Evolutionary conservation across 2,888 invertebrate species (phyloP).

Genomic region (Brenthis ino): DNA sequence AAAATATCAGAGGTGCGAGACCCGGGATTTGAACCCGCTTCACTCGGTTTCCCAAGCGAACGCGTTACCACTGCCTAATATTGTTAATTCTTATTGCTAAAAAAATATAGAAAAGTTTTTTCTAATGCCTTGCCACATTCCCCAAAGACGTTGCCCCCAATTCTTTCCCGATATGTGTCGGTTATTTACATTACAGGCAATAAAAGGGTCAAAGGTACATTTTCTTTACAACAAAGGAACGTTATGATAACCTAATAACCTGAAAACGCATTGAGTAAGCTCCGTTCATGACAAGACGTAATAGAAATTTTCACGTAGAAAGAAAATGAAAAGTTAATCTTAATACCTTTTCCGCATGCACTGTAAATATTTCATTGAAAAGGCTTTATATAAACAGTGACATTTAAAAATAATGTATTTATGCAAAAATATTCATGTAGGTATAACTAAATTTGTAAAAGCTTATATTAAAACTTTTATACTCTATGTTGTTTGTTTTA

Average conservation of each 20-base stretch:
- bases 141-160: conserved; percentile 17
- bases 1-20: too few species aligned
- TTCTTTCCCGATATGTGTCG: conserved; percentile 21
- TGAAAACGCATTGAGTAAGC: conserved; percentile 61
- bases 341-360: conserved; percentile 75
- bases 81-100: too few species aligned
- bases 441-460: background rate
- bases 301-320: conserved; percentile 64
- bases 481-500: background rate
- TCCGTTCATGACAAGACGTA: conserved; percentile 77
- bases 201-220: conserved; percentile 36
- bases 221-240: conserved; percentile 36
- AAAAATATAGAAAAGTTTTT: background rate
- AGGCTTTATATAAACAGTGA: conserved; percentile 47
- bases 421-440: background rate
- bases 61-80: too few species aligned
- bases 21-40: too few species aligned
- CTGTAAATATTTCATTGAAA: conserved; percentile 59
- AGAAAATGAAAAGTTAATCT: conserved; percentile 78
- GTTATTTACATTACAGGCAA: conserved; percentile 37
- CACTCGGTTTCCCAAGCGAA: too few species aligned
- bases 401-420: conserved; percentile 30
- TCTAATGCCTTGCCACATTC: conserved; percentile 9
- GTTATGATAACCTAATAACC: conserved; percentile 70
- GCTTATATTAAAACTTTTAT: conserved; percentile 1